phyloP scores from a whole-genome alignment of 2,888 invertebrate species.

The Synergus laeviventris region DNA sequence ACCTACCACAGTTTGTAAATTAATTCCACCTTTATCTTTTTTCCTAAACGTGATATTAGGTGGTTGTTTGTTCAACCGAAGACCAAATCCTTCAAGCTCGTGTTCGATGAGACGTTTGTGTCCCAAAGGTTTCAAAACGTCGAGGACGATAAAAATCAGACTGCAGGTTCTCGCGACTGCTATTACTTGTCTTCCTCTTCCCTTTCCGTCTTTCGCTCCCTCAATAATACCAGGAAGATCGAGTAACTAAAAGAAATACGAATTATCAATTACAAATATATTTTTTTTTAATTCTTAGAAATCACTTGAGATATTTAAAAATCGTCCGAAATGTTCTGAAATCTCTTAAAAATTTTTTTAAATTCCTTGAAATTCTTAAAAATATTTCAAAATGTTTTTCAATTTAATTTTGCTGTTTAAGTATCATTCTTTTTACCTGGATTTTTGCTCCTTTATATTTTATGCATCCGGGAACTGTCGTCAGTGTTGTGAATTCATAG shows the following conservation, averaged over 20 bases:
- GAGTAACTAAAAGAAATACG: slow-evolving; percentile 82
- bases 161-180: slow-evolving; percentile 99
- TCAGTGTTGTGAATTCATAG: slow-evolving; percentile 99
- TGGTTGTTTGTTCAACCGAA: slow-evolving; percentile 96
- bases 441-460: slow-evolving; percentile 99
- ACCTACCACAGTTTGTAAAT: slow-evolving; percentile 91
- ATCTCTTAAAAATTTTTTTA: too few relatives aligned
- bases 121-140: slow-evolving; percentile 97
- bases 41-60: slow-evolving; percentile 97
- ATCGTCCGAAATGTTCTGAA: too few relatives aligned
- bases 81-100: slow-evolving; percentile 99
- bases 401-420: not conserved
- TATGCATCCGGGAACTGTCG: slow-evolving; percentile 99
- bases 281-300: too few relatives aligned
- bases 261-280: slow-evolving; percentile 23
- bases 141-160: slow-evolving; percentile 97
- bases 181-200: slow-evolving; percentile 98
- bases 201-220: slow-evolving; percentile 99
- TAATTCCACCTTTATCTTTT: slow-evolving; percentile 99
- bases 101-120: slow-evolving; percentile 98
- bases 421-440: slow-evolving; percentile 80
- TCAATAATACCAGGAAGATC: slow-evolving; percentile 99
- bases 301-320: too few relatives aligned
- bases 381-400: not conserved
- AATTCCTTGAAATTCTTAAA: too few relatives aligned